phyloP scores from a whole-genome alignment of 2,797 vertebrate species.

The Eidolon dupreanum region DNA sequence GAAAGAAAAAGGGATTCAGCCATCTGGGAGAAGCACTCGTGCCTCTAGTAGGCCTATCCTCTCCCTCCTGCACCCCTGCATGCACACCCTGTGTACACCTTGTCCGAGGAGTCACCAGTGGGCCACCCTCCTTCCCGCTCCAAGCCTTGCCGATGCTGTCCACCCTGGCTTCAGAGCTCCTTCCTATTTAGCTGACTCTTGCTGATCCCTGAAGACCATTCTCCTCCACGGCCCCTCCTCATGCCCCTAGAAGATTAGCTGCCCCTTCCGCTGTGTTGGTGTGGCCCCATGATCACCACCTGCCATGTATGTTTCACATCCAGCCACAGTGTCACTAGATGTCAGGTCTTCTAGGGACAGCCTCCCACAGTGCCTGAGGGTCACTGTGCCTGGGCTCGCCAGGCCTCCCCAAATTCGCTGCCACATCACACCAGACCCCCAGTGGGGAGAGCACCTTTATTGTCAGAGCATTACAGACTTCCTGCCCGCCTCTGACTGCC shows the following conservation, averaged over 20 bases:
- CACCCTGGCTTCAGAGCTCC: background rate
- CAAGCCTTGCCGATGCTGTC: background rate
- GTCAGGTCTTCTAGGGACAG: background rate
- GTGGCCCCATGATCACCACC: background rate
- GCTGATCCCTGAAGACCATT: background rate
- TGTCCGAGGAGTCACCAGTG: background rate
- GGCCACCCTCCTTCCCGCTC: background rate
- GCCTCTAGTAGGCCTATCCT: fast-evolving
- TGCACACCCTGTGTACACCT: background rate
- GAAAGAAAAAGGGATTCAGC: background rate
- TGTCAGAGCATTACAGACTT: background rate
- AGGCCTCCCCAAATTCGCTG: fast-evolving
- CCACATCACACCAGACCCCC: background rate
- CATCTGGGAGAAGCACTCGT: background rate
- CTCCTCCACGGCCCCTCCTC: background rate
- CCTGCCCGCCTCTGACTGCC: background rate
- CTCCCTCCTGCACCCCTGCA: background rate
- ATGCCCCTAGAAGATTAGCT: background rate
- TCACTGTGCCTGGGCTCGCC: fast-evolving
- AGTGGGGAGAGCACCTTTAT: constrained; percentile 72
- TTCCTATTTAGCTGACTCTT: background rate
- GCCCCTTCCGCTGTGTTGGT: background rate
- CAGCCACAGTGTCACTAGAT: background rate
- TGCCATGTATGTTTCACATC: no score
- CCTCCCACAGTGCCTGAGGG: background rate